Base-by-base conservation (phyloP, 1,140 invertebrate species). In the Harpegnathos saltator region DNA sequence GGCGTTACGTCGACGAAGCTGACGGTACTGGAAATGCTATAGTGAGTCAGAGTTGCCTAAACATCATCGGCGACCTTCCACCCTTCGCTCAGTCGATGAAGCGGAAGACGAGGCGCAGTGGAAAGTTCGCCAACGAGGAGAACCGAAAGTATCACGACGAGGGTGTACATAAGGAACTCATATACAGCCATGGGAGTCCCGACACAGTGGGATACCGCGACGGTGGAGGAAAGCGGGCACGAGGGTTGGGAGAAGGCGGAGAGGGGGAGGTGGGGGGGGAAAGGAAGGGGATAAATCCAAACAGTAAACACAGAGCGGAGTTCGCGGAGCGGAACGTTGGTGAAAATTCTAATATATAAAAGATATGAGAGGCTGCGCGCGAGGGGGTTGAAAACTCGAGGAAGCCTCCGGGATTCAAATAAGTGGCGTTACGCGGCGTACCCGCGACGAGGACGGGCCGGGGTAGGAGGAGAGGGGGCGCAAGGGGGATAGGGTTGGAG, bases 301-400 rank as follows among this genome's bases (percentile, higher is more conserved):
- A 94, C 89, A 91, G 93, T 93, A 94, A 93, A 94, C 92, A 94
- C 92, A 91, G 86, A 87, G 85, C 26, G 78, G 77, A 81, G 83
- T 85, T 63, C 68, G 82, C 71, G 85, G 65, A 56, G 75, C 1
- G 82, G 81, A 12, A 63, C 56, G 84, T 59, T 74, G 82, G 86
- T 86, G 89, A 91, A 91, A 92, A 92, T 93, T 92, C 90, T 93
- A 92, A 93, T 93, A 92, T 93, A 94, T 93, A 94, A 94, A 93
- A 94, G 93, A 94, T 94, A 93, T 93, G 92, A 93, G 75, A 91
- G 89, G 69, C 73, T 58, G 72, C 58, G 80, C 65, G 88, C 85
- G 89, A 88, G 88, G 85, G 85, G 85, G 85, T 80, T 82, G 80
- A 85, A n/a, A n/a, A 85, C 85, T 89, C 87, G 81, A 90, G 85